These are phyloP conservation scores for Osmerus eperlanus DNA, from an alignment of 2,113 vertebrate species.

Conservation along the genomic window DNA sequence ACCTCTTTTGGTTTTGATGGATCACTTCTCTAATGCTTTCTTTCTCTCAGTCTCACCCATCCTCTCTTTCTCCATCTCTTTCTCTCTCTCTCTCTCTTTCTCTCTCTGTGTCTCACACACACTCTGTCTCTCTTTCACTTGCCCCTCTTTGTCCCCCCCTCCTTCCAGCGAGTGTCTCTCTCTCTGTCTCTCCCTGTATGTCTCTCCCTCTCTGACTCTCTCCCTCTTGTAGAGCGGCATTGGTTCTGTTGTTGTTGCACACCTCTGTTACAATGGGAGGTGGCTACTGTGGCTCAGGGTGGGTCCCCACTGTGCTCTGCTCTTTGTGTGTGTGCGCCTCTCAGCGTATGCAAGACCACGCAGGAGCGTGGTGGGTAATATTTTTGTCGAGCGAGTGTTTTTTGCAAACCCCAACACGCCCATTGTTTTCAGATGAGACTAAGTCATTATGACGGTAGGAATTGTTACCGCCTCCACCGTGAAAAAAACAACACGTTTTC, in stretches of 20 bases:
- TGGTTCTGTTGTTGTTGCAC: constrained; percentile 39
- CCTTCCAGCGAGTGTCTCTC: neutral
- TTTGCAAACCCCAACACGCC: neutral
- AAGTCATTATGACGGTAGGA: too few species aligned
- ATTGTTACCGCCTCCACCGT: too few species aligned
- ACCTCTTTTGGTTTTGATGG: constrained; percentile 6
- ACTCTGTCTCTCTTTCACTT: neutral
- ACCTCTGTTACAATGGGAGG: constrained; percentile 46
- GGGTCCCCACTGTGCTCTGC: constrained; percentile 41
- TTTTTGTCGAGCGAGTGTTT: neutral
- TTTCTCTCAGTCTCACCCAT: neutral
- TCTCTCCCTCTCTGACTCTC: neutral
- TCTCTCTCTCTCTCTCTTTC: neutral
- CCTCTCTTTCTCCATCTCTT: neutral
- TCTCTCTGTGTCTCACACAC: neutral
- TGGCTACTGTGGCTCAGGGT: constrained; percentile 53
- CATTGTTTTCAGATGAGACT: too few species aligned
- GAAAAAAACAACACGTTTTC: too few species aligned
- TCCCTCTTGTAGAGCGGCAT: neutral
- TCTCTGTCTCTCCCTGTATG: neutral
- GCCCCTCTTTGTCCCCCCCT: constrained; percentile 5
- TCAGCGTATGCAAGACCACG: neutral
- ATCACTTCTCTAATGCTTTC: neutral
- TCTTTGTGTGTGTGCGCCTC: constrained; percentile 57
- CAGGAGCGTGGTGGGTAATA: too few species aligned